phyloP scores from a whole-genome alignment of 2,797 vertebrate genomes.

The Acipenser ruthenus region DNA sequence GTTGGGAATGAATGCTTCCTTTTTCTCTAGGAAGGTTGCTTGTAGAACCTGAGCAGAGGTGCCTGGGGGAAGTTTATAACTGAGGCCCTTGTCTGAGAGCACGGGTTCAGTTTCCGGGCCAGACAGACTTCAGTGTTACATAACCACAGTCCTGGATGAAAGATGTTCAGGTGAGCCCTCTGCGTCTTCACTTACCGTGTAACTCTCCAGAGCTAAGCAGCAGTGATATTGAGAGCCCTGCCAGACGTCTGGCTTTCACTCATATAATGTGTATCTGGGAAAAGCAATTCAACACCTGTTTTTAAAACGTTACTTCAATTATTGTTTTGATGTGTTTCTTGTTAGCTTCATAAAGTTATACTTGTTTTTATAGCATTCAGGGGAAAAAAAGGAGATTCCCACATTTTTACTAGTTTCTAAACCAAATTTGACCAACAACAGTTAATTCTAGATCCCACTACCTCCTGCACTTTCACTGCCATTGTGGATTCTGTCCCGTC shows the following conservation, averaged over 20 bases:
- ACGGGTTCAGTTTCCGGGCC: constrained; percentile 49
- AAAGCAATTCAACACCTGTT: no score
- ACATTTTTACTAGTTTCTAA: no score
- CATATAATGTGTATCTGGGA: no score
- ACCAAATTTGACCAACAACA: no score
- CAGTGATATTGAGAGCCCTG: background rate
- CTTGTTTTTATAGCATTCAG: no score
- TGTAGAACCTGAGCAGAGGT: constrained; percentile 67
- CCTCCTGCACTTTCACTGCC: no score
- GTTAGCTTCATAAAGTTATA: no score
- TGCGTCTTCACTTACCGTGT: background rate
- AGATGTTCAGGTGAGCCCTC: constrained; percentile 38
- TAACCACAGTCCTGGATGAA: constrained; percentile 48
- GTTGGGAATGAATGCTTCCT: constrained; percentile 66
- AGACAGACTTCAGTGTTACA: constrained; percentile 36
- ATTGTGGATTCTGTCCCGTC: no score
- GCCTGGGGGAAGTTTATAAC: constrained; percentile 57
- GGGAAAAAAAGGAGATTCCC: no score
- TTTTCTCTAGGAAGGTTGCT: constrained; percentile 61
- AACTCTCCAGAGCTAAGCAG: background rate
- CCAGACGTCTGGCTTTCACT: background rate
- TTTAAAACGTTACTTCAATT: no score
- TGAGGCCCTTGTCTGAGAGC: constrained; percentile 58
- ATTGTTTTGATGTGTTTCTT: no score
- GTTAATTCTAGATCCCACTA: no score